These are phyloP conservation scores for Myopa tessellatipennis DNA, from an alignment of 2,888 invertebrate genomes.

Conservation along the genomic window DNA sequence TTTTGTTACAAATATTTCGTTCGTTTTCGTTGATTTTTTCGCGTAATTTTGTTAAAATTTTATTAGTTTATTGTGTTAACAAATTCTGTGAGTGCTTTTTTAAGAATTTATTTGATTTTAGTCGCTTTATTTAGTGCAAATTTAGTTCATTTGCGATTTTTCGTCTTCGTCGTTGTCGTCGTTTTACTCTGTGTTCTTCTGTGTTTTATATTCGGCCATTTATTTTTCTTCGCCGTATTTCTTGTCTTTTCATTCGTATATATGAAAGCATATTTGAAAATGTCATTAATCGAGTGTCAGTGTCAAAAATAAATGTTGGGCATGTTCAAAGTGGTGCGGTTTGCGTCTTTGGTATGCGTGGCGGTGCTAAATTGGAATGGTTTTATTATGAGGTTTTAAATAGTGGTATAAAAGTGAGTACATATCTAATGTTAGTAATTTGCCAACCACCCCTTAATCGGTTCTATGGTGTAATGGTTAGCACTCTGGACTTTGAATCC, in stretches of 20 bases:
- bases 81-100: conserved; percentile 41
- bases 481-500: conserved; percentile 61
- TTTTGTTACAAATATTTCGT: conserved; percentile 40
- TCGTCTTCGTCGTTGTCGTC: conserved; percentile 43
- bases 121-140: conserved; percentile 47
- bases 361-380: too few relatives aligned
- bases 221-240: conserved; percentile 17
- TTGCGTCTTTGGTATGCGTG: too few relatives aligned
- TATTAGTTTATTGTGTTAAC: conserved; percentile 45
- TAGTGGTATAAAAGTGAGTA: too few relatives aligned
- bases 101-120: conserved; percentile 50
- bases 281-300: conserved; percentile 29
- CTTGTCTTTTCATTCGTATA: too few relatives aligned
- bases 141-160: conserved; percentile 50
- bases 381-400: too few relatives aligned
- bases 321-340: too few relatives aligned
- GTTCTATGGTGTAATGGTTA: conserved; percentile 62
- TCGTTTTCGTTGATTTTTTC: conserved; percentile 45
- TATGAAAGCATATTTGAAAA: conserved; percentile 5
- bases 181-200: conserved; percentile 40
- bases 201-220: conserved; percentile 22
- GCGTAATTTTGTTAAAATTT: conserved; percentile 41
- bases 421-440: too few relatives aligned
- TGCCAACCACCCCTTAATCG: neutral
- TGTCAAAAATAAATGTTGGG: neutral